Evolutionary conservation across 2,113 vertebrate species (phyloP).

Genomic region (Tachysurus vachellii): DNA sequence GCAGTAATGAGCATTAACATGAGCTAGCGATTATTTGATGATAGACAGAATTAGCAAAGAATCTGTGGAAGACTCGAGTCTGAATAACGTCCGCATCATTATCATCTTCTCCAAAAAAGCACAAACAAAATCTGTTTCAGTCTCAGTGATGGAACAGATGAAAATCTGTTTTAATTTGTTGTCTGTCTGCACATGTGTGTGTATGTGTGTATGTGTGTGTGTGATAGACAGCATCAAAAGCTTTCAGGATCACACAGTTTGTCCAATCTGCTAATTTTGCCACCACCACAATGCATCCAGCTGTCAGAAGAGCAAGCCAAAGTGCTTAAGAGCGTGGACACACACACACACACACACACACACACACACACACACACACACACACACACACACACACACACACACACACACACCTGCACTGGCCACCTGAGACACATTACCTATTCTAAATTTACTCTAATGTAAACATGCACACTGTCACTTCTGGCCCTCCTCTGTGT

Average conservation of each 20-base stretch:
- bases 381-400: slow-evolving; percentile 7
- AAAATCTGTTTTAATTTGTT: slow-evolving; percentile 23
- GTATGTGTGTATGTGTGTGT: slow-evolving; percentile 6
- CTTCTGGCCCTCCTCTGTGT: background rate
- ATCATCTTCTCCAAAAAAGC: slow-evolving; percentile 9
- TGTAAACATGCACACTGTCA: background rate
- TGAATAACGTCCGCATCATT: background rate
- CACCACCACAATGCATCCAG: slow-evolving; percentile 10
- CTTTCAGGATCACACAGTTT: slow-evolving; percentile 1
- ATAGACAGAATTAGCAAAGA: background rate
- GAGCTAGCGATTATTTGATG: background rate
- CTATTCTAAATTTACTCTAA: slow-evolving; percentile 1
- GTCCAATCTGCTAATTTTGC: slow-evolving; percentile 33
- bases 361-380: slow-evolving; percentile 1
- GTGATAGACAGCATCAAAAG: slow-evolving; percentile 5
- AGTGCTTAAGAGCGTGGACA: background rate
- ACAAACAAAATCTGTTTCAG: slow-evolving; percentile 18
- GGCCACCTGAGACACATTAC: slow-evolving; percentile 9
- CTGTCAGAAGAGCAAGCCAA: slow-evolving; percentile 12
- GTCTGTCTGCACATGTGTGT: slow-evolving; percentile 12
- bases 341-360: slow-evolving; percentile 5
- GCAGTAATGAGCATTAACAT: background rate
- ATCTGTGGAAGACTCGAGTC: background rate
- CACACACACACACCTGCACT: slow-evolving; percentile 25
- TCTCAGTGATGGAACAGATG: too few species aligned